phyloP scores from a whole-genome alignment of 1,140 invertebrate species.

The Drosophila lini region DNA sequence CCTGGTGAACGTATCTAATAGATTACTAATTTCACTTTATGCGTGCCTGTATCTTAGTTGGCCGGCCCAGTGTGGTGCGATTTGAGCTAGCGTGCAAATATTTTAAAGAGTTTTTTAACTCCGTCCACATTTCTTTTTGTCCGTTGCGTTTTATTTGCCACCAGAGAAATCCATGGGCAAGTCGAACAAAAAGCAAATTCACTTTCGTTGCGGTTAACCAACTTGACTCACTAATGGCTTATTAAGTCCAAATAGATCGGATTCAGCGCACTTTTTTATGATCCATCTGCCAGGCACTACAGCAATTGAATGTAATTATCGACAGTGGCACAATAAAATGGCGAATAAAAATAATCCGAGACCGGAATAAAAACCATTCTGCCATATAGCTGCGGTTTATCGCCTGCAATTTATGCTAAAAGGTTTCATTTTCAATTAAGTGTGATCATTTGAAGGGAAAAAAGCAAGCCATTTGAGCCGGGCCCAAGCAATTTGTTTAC shows the following conservation, averaged over 20 bases:
- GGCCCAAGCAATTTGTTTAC: slow-evolving; percentile 22
- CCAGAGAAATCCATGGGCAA: slow-evolving; percentile 66
- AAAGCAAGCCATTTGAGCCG: neutral
- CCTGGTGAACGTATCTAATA: slow-evolving; percentile 61
- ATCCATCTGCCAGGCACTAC: slow-evolving; percentile 67
- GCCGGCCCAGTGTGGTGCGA: slow-evolving; percentile 45
- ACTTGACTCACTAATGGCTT: slow-evolving; percentile 79
- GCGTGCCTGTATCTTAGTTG: slow-evolving; percentile 60
- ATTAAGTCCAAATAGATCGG: slow-evolving; percentile 79
- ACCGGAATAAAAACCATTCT: slow-evolving; percentile 16
- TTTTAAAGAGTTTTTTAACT: slow-evolving; percentile 64
- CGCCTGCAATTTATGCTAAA: slow-evolving; percentile 29
- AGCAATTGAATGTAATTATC: slow-evolving; percentile 61
- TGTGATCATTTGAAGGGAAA: slow-evolving; percentile 1
- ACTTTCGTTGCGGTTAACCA: slow-evolving; percentile 81
- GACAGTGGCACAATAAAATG: slow-evolving; percentile 19
- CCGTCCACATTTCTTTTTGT: slow-evolving; percentile 25
- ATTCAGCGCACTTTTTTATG: slow-evolving; percentile 57
- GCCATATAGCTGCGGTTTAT: slow-evolving; percentile 30
- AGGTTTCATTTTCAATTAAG: slow-evolving; percentile 32
- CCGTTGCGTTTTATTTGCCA: slow-evolving; percentile 33
- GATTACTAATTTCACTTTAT: slow-evolving; percentile 78
- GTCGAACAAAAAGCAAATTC: slow-evolving; percentile 60
- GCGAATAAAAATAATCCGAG: slow-evolving; percentile 18
- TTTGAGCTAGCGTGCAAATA: slow-evolving; percentile 72